Conservation (phyloP, 2,113 vertebrate genomes). For the Nothobranchius furzeri region DNA sequence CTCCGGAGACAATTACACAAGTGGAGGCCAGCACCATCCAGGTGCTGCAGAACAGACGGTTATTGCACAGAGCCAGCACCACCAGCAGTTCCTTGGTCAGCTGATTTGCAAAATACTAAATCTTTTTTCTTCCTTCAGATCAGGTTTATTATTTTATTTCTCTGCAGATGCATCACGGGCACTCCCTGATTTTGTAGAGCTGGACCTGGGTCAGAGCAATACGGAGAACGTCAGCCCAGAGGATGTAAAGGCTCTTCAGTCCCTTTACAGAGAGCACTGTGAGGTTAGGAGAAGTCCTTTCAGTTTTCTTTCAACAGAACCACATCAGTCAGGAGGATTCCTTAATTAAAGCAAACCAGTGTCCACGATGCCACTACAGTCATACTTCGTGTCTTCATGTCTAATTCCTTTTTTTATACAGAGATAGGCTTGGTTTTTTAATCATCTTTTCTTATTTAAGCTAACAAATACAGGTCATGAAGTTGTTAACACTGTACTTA, state of each 20-base stretch:
- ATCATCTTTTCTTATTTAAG: no score
- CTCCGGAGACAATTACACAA: conserved; percentile 82
- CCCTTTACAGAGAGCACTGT: conserved; percentile 93
- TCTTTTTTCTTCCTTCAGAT: not conserved
- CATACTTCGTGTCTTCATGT: not conserved
- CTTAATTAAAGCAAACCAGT: conserved; percentile 10
- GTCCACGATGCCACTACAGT: not conserved
- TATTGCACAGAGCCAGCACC: conserved; percentile 93
- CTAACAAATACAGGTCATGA: not conserved
- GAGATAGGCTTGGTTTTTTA: no score
- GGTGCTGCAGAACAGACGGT: conserved; percentile 87
- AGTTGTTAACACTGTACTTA: not conserved
- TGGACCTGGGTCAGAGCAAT: conserved; percentile 83
- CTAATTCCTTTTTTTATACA: no score
- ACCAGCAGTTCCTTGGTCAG: conserved; percentile 96
- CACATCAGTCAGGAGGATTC: not conserved
- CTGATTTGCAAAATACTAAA: not conserved
- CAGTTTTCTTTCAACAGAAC: not conserved
- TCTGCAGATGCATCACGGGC: conserved; percentile 87
- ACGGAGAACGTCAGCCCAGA: conserved; percentile 83
- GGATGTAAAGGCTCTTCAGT: conserved; percentile 90
- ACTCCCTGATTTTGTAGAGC: conserved; percentile 90
- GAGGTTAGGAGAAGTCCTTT: conserved; percentile 82
- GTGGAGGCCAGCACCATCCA: conserved; percentile 79
- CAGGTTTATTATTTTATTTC: not conserved